Conservation (phyloP, 37 sponge, comb jelly and placozoan species). For the Halichondria panicea region DNA sequence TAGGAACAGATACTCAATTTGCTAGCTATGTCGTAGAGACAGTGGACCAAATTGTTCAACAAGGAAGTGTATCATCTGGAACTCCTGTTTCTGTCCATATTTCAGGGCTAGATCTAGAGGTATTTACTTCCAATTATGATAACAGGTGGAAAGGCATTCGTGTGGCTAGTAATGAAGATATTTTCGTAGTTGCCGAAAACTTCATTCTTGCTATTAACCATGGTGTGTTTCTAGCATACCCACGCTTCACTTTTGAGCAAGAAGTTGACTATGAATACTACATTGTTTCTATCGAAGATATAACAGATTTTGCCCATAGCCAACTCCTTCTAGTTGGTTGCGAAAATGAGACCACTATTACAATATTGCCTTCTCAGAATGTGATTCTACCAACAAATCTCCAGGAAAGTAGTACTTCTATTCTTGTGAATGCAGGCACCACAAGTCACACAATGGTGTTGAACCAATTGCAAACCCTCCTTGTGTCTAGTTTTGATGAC, state of each 20-base stretch:
- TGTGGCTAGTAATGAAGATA: no score
- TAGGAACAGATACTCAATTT: no score
- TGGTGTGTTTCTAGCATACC: no score
- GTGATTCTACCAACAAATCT: background rate
- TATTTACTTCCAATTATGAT: no score
- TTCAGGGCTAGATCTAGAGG: no score
- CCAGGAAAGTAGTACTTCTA: slow-evolving; percentile 1
- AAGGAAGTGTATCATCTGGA: no score
- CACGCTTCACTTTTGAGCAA: background rate
- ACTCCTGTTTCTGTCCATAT: no score
- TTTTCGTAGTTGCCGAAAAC: no score
- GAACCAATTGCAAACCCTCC: slow-evolving; percentile 1
- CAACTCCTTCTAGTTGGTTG: slow-evolving; percentile 18
- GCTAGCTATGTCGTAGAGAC: no score
- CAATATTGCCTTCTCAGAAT: background rate
- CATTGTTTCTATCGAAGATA: background rate
- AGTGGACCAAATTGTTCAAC: no score
- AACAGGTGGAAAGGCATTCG: no score
- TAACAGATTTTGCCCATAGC: background rate
- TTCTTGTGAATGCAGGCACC: background rate
- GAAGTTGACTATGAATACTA: slow-evolving; percentile 5
- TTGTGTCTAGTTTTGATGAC: slow-evolving; percentile 9
- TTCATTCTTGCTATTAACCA: no score
- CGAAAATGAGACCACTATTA: slow-evolving; percentile 9
- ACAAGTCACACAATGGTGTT: slow-evolving; percentile 1